Evolutionary conservation across 2,888 invertebrate genomes (phyloP), one percentile per base, ranked within the genome.

Genomic region (Mechanitis mazaeus): DNA sequence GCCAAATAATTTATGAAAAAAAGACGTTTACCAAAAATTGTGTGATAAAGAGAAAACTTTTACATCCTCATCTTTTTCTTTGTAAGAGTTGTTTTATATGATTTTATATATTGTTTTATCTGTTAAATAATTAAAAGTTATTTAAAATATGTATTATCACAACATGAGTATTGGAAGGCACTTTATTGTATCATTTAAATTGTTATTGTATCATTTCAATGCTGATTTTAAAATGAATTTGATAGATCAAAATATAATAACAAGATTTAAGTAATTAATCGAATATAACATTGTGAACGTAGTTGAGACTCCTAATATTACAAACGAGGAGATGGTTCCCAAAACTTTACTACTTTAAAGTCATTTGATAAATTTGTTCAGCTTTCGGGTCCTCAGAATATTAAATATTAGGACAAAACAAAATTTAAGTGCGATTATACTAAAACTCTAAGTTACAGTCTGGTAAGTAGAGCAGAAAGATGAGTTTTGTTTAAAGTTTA

Each of bases 401-500:
- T 54, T 55, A 59, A 59, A 63, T 56, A 54, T 59, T 38, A 62
- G 56, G 35, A 54, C 54, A 20, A 63, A 63, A 63, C 63, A 63
- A 63, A 63, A 59, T 63, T 54, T 56, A 63, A 59, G 38, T 56
- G 46, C 59, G 63, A 63, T 63, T 63, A 63, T 59, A 54, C 54
- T 63, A 56, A 59, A 63, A 59, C 54, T 45, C 59, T 63, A 59
- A 63, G 59, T 63, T 63, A 47, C 55, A 63, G 63, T 59, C 65
- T 67, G 63, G 59, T 58, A 65, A 67, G 65, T 67, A 61, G 63
- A 65, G 61, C 65, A 65, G 60, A 63, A 67, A 67, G 65, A 67
- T 65, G 65, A 67, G 65, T 67, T 63, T 56, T 33, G 47, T 4
- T 31, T 33, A 63, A 63, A 55, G 54, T 63, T 63, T 54, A 45